Conservation (phyloP, 2,797 vertebrate genomes). For the Apodemus agrarius region DNA sequence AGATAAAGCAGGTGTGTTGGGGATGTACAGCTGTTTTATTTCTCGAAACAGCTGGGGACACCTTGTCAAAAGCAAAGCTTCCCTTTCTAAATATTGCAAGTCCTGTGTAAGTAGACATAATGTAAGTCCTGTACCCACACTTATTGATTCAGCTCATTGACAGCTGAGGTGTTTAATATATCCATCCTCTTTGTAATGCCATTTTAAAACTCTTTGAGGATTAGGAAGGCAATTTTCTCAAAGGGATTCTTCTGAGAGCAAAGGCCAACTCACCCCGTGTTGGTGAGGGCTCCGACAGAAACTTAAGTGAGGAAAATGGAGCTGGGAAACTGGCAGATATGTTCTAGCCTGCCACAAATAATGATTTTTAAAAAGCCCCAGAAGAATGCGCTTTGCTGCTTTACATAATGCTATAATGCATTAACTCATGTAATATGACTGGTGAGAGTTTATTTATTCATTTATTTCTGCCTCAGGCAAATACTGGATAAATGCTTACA, state of each 20-base stretch:
- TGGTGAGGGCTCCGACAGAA: conserved; percentile 26
- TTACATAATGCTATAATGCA: conserved; percentile 74
- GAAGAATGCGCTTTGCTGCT: conserved; percentile 72
- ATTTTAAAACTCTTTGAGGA: conserved; percentile 63
- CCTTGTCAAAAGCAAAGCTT: conserved; percentile 71
- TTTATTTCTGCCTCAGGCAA: conserved; percentile 80
- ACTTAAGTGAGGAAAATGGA: conserved; percentile 51
- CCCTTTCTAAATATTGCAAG: conserved; percentile 73
- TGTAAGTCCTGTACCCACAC: conserved; percentile 57
- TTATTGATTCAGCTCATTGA: conserved; percentile 77
- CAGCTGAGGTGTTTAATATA: conserved; percentile 69
- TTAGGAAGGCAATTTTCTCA: conserved; percentile 63
- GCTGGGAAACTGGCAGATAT: conserved; percentile 28
- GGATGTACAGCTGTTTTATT: conserved; percentile 48
- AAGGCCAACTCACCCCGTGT: conserved; percentile 61
- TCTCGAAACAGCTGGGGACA: conserved; percentile 72
- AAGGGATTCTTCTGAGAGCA: conserved; percentile 70
- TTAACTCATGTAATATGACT: conserved; percentile 71
- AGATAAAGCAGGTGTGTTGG: neutral
- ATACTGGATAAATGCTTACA: conserved; percentile 75
- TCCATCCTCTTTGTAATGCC: conserved; percentile 34
- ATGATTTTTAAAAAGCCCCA: conserved; percentile 77
- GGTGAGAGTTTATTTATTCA: conserved; percentile 78
- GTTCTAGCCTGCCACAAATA: conserved; percentile 77
- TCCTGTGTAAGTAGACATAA: conserved; percentile 72